Base-by-base conservation (phyloP, 2,797 vertebrate species). In the Eremophila alpestris region DNA sequence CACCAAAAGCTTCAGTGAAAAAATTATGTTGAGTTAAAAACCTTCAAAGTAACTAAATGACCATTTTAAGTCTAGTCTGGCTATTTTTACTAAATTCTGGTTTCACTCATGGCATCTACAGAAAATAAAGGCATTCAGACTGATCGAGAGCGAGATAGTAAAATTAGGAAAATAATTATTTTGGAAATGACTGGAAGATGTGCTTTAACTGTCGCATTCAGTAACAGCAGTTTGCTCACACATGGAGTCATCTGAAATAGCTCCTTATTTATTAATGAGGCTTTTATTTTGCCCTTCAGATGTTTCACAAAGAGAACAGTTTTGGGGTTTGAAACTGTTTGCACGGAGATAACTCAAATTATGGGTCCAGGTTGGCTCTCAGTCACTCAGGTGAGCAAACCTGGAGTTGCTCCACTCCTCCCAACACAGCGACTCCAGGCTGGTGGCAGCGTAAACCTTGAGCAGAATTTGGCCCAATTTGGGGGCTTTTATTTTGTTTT, bases 231-330 rank as follows among this genome's bases (percentile, higher is more conserved):
- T 94, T 92, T 83, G 40, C 56, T 85, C 80, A 63, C 49, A 88
- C 49, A 74, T 41, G 56, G 88, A 86, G n/a, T 89, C 68, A 58
- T 67, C 70, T 83, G 67, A 95, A 93, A 95, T 83, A 74, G 55
- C 67, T 94, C 54, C 80, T 96, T 70, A 95, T 91, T 96, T 94
- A 97, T 96, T 96, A 96, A 95, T 96, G 74, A 91, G 65, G 20
- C 10, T 60, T 77, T 89, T 56, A n/a, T 41, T 41, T 41, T 10
- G 14, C 56, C 38, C 55, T 77, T 89, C 73, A 74, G 67, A 67
- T 56, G 77, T 43, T 87, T 77, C 87, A 62, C 49, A 70, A 65
- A 74, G 49, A 75, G 26, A 80, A 41, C 16, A 59, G 24, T 88
- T 80, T 63, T 59, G 30, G 51, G 46, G 24, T 90, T 90, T 83